Evolutionary conservation across 2,113 vertebrate genomes (phyloP), one percentile per base, ranked within the genome.

Genomic region (Murina feae): DNA sequence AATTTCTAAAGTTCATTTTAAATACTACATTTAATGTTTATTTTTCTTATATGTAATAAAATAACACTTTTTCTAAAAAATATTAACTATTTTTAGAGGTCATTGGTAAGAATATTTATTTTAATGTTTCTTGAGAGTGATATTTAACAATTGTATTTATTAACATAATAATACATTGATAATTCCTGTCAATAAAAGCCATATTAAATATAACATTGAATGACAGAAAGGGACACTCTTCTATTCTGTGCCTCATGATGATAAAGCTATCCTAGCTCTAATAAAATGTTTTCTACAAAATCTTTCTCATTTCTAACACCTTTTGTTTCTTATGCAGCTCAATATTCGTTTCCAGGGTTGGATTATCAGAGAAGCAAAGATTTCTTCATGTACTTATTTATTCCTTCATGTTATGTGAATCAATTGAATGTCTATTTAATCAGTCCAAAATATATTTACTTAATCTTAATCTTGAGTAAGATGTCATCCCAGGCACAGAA

Each of bases 391-490:
- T 58, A 60, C 72, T 81, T 39, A 53, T 42, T 42, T 18, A 71
- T 25, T 89, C 25, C 6, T 80, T 92, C 72, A 32, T 84, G 86
- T 80, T 66, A 16, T 14, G 42, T 49, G 30, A 86, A 37, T 89
- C 21, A 25, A 89, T 17, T 21, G 12, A 66, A 18, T 83, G 92
- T 66, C 37, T 82, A 5, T 35, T 71, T 37, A 79, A 75, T 92
- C 49, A 35, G 17, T 18, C 17, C 51, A 39, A 95, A 92, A 87
- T 79, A 42, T 28, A 88, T 63, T 83, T 65, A 85, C 39, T 82
- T 76, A 78, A 71, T 2, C n/a, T 69, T 81, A 92, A 47, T 60
- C 25, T 65, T 94, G 63, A 85, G 37, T 49, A 75, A 11, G 60
- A 30, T 14, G 12, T 20, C 18, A 5, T 18, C 5, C 32, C 25